These are phyloP conservation scores for Natator depressus DNA, from an alignment of 2,113 vertebrate genomes.

Conservation along the genomic window DNA sequence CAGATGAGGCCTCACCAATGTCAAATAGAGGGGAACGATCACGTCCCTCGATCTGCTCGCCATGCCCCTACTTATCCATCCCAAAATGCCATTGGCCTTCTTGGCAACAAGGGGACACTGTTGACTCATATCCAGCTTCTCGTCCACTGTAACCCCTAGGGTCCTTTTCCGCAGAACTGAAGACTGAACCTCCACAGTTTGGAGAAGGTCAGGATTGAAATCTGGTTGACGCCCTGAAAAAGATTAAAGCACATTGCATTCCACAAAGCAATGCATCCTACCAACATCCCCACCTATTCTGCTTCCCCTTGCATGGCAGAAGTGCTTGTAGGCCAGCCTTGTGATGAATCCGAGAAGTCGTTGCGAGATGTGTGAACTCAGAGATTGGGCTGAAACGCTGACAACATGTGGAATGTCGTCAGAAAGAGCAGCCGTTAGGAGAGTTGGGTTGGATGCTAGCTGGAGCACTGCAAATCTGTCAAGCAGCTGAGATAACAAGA, in stretches of 20 bases:
- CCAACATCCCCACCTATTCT: neutral
- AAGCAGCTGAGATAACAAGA: constrained; percentile 79
- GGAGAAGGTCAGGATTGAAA: neutral
- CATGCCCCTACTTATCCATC: too few relatives aligned
- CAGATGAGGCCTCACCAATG: too few relatives aligned
- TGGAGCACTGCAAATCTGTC: constrained; percentile 46
- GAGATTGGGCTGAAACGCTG: neutral
- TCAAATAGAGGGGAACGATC: too few relatives aligned
- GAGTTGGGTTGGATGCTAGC: constrained; percentile 41
- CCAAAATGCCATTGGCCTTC: too few relatives aligned
- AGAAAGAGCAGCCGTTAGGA: neutral
- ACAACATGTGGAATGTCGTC: constrained; percentile 19
- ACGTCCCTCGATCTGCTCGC: too few relatives aligned
- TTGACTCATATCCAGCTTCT: too few relatives aligned
- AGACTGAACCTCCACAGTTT: neutral
- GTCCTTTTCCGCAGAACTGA: too few relatives aligned
- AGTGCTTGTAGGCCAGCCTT: neutral
- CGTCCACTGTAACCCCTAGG: too few relatives aligned
- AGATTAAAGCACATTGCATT: neutral
- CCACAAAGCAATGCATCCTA: neutral
- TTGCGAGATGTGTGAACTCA: neutral
- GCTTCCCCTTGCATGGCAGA: neutral
- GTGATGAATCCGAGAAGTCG: neutral
- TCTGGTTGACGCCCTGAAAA: neutral
- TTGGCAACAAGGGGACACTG: too few relatives aligned